These are phyloP conservation scores for Globodera ellingtonae DNA, from an alignment of 1,140 invertebrate species.

Conservation along the genomic window DNA sequence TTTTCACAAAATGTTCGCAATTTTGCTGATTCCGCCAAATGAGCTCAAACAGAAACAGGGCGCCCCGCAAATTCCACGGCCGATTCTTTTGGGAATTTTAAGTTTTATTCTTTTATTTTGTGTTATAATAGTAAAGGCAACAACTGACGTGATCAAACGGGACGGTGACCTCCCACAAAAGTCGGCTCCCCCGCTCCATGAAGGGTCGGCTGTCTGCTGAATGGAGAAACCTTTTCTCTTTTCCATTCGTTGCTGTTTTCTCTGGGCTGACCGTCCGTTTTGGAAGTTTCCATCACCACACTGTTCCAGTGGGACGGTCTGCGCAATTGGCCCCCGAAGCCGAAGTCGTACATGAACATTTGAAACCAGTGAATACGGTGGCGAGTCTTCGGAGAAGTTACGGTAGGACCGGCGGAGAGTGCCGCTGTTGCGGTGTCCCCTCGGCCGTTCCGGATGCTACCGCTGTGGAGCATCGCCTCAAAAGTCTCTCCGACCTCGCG, in stretches of 20 bases:
- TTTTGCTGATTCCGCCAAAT: constrained; percentile 41
- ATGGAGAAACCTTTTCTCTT: not conserved
- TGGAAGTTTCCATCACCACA: constrained; percentile 28
- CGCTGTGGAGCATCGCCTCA: not conserved
- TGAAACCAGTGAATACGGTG: constrained; percentile 51
- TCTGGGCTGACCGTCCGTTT: constrained; percentile 20
- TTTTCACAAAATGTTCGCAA: constrained; percentile 45
- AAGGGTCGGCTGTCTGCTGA: constrained; percentile 6
- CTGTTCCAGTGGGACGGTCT: constrained; percentile 45
- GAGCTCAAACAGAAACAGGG: constrained; percentile 32
- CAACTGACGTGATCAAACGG: constrained; percentile 43
- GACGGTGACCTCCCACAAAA: constrained; percentile 51
- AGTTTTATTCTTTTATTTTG: not conserved
- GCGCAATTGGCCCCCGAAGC: constrained; percentile 35
- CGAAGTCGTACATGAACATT: constrained; percentile 55
- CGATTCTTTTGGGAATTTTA: constrained; percentile 1
- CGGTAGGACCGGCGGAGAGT: not conserved
- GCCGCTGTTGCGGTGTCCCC: not conserved
- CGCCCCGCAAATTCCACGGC: constrained; percentile 13
- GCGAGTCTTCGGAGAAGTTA: constrained; percentile 8
- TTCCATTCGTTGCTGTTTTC: constrained; percentile 7
- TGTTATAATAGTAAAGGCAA: not conserved
- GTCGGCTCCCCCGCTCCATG: constrained; percentile 27
- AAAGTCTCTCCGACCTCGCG: constrained; percentile 53
- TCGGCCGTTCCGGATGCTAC: too few species aligned